Conservation (phyloP, 2,113 vertebrate genomes). For the Saccopteryx bilineata region DNA sequence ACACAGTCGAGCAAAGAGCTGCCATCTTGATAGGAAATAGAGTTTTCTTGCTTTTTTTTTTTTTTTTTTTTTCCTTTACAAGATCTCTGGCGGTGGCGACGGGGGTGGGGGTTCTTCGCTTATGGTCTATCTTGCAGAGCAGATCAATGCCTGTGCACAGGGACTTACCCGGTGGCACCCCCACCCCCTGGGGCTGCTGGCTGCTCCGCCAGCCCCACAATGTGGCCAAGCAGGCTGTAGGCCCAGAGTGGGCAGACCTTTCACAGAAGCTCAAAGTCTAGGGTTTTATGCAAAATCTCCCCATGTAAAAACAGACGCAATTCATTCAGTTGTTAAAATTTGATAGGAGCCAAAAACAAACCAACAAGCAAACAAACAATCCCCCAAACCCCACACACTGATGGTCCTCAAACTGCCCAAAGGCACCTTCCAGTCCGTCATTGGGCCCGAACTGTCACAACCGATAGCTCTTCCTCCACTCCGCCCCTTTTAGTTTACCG, state of each 20-base stretch:
- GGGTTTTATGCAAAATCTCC: background rate
- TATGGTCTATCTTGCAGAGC: background rate
- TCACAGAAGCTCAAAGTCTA: background rate
- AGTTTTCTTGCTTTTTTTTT: background rate
- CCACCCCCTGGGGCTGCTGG: background rate
- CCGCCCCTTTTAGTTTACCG: background rate
- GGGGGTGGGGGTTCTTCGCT: background rate
- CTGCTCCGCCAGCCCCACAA: background rate
- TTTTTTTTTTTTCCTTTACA: background rate
- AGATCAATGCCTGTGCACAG: background rate
- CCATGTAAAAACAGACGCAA: background rate
- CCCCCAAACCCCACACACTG: too few species aligned
- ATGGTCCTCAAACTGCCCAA: rapidly evolving
- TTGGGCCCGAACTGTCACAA: rapidly evolving
- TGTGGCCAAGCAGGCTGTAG: background rate
- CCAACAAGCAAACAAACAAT: too few species aligned
- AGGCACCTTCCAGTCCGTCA: rapidly evolving
- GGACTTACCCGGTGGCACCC: background rate
- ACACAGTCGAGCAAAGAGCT: background rate
- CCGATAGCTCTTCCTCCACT: rapidly evolving
- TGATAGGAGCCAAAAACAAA: too few species aligned
- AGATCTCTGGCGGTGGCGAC: background rate
- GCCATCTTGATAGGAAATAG: background rate
- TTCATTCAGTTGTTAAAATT: background rate
- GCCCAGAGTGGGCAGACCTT: background rate